phyloP scores from a whole-genome alignment of 2,113 vertebrate species.

The Neomonachus schauinslandi region DNA sequence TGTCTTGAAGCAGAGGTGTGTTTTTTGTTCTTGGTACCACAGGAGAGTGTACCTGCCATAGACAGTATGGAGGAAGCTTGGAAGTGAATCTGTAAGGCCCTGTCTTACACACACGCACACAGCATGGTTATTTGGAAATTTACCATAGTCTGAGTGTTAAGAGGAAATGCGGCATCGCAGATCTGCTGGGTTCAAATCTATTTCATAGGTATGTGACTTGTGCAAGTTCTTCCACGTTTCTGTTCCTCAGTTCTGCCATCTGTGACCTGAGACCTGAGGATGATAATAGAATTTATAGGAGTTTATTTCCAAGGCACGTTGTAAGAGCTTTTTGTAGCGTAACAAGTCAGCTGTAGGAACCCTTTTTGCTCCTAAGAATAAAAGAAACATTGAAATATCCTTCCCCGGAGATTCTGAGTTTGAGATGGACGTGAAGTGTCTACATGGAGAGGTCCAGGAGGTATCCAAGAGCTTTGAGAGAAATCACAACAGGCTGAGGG shows the following conservation, averaged over 20 bases:
- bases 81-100: neutral
- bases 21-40: neutral
- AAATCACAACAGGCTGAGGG: neutral
- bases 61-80: neutral
- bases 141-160: neutral
- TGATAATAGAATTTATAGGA: neutral
- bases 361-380: neutral
- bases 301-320: neutral
- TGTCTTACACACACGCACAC: neutral
- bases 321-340: neutral
- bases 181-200: neutral
- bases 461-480: neutral
- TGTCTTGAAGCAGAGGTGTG: neutral
- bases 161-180: neutral
- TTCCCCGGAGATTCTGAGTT: neutral
- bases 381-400: neutral
- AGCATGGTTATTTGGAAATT: neutral
- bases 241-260: neutral
- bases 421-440: neutral
- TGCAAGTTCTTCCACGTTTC: neutral
- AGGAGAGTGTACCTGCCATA: neutral
- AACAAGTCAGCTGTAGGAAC: neutral
- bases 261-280: neutral
- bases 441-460: neutral
- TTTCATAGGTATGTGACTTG: neutral